Base-by-base conservation (phyloP, 2,888 invertebrate species). In the Pandemis corylana region DNA sequence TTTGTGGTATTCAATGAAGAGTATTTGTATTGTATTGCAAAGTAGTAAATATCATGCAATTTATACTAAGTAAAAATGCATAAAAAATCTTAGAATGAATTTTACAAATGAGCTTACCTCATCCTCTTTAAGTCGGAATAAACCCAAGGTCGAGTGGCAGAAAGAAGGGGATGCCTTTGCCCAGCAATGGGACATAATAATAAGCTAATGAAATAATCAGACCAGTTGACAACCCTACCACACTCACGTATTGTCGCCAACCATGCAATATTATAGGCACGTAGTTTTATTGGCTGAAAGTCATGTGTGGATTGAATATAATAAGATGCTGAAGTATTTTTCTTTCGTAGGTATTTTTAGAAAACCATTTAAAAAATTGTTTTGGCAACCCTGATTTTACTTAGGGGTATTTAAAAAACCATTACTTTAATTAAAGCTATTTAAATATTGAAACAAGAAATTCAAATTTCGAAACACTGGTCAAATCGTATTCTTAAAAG, bases 201-300 rank as follows among this genome's bases (percentile, higher is more conserved):
- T 44, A 7, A 2, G 44, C 9, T 44, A 36, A 7, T 44, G 6
- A 44, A 44, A 51, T n/a, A 13, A 6, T 0, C 6, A 51, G 46
- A 36, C 0, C 4, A 36, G 28, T 36, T 61, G 69, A 1, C 69
- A 74, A 12, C 74, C 74, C 74, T 74, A n/a, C 36, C 53, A 41
- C 61, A 62, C 65, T 53, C 69, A 61, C 69, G 65, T 69, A 74
- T 51, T 42, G 62, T 53, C 59, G 65, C 63, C 64, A 67, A 42
- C 66, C 73, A 64, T 75, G 74, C 70, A 75, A 75, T 75, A 75
- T 75, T 75, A 71, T 75, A 74, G 74, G 74, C 74, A 75, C 70
- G 70, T 75, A 75, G 70, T 75, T 75, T 71, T 75, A 75, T 75
- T 75, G 75, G 75, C 71, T 71, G 59, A 75, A 59, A 67, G 71